These are phyloP conservation scores for Hippocampus comes DNA, from an alignment of 2,113 vertebrate genomes.

Conservation along the genomic window DNA sequence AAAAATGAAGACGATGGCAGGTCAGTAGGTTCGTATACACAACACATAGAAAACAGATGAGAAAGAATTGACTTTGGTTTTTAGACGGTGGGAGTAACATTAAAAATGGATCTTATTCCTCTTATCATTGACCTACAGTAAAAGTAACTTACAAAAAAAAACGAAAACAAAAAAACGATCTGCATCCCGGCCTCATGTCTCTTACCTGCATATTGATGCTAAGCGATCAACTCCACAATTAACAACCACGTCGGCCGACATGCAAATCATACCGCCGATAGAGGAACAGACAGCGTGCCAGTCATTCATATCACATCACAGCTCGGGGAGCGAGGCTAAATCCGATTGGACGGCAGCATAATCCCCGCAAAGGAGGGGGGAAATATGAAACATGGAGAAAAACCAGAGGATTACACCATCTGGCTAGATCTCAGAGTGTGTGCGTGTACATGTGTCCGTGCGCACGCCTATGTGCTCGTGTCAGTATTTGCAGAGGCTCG, in stretches of 20 bases:
- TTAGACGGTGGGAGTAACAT: no score
- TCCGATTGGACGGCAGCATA: slow-evolving; percentile 62
- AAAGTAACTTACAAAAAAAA: background rate
- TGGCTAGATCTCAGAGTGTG: slow-evolving; percentile 32
- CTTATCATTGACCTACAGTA: no score
- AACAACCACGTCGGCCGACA: background rate
- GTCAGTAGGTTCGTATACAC: background rate
- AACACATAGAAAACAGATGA: background rate
- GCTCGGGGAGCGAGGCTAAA: slow-evolving; percentile 43
- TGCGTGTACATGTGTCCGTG: slow-evolving; percentile 3
- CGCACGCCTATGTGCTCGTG: slow-evolving; percentile 3
- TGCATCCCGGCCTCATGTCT: background rate
- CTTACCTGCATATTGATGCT: slow-evolving; percentile 45
- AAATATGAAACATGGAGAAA: slow-evolving; percentile 54
- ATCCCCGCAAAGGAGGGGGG: slow-evolving; percentile 52
- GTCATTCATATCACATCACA: slow-evolving; percentile 57
- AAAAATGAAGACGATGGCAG: background rate
- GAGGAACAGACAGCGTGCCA: slow-evolving; percentile 5
- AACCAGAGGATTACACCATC: slow-evolving; percentile 69
- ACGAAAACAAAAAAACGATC: background rate
- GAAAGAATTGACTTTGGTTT: no score
- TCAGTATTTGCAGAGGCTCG: background rate
- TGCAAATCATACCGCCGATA: background rate
- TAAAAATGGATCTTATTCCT: no score
- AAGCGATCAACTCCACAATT: slow-evolving; percentile 6